Percentiles rank a stretch among this genome's conserved stretches.
Evolutionary conservation across 35 echinoderm and acorn worm species (phyloP).

Genomic region (Strongylocentrotus purpuratus): DNA sequence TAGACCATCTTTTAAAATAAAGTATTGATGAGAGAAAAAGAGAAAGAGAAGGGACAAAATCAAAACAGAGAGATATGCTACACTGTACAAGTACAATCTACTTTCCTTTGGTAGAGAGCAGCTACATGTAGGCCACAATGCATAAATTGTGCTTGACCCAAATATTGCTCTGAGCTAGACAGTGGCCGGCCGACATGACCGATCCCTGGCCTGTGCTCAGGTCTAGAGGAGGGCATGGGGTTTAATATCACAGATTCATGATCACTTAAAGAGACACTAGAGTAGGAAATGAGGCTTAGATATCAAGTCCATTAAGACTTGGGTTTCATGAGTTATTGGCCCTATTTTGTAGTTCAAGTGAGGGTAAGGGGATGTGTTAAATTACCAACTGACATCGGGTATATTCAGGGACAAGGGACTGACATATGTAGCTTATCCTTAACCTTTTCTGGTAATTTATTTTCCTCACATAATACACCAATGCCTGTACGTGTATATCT

Average conservation of each 20-base stretch:
- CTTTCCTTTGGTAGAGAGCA: background rate
- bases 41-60: too few species aligned
- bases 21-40: too few species aligned
- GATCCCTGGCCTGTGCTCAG: background rate
- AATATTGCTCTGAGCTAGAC: background rate
- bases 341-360: background rate
- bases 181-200: background rate
- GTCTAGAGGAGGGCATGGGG: background rate
- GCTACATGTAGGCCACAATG: background rate
- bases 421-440: too few species aligned
- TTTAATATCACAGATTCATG: slow-evolving; percentile 5
- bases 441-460: too few species aligned
- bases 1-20: too few species aligned
- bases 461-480: too few species aligned
- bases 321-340: background rate
- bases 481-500: too few species aligned
- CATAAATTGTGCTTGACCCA: slow-evolving; percentile 1
- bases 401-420: too few species aligned
- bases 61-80: too few species aligned
- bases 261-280: background rate
- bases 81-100: background rate
- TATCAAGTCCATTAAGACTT: background rate
- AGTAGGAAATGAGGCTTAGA: background rate
- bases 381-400: too few species aligned
- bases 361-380: background rate